These are phyloP conservation scores for Acheta domesticus DNA, from an alignment of 2,888 invertebrate genomes.

Conservation along the genomic window DNA sequence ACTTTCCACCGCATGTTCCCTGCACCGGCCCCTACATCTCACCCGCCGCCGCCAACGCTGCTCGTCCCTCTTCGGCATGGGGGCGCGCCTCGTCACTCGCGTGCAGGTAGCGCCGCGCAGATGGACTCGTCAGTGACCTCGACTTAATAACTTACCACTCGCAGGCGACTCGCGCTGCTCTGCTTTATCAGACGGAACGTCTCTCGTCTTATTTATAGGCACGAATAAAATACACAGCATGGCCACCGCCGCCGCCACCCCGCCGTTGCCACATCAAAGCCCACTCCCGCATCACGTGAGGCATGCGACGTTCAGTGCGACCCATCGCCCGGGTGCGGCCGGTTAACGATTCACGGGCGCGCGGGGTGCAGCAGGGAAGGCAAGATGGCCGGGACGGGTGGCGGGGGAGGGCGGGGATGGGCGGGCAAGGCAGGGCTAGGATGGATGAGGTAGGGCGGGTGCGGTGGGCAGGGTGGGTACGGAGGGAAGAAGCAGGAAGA, in stretches of 20 bases:
- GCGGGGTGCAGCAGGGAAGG: too few species aligned
- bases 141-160: neutral
- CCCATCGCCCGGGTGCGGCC: neutral
- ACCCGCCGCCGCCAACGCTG: neutral
- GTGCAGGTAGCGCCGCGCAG: neutral
- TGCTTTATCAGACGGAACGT: constrained; percentile 1
- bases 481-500: too few species aligned
- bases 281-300: neutral
- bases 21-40: neutral
- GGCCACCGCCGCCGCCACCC: neutral
- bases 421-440: too few species aligned
- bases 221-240: constrained; percentile 1
- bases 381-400: too few species aligned
- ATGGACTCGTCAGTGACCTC: constrained; percentile 9
- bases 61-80: too few species aligned
- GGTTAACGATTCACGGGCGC: neutral
- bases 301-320: neutral
- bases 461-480: too few species aligned
- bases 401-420: too few species aligned
- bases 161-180: neutral
- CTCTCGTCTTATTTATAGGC: constrained; percentile 18
- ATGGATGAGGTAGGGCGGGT: too few species aligned
- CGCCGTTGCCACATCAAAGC: too few species aligned
- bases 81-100: neutral
- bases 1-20: too few species aligned